phyloP scores from a whole-genome alignment of 2,113 vertebrate genomes.

The Corythornis cristatus region DNA sequence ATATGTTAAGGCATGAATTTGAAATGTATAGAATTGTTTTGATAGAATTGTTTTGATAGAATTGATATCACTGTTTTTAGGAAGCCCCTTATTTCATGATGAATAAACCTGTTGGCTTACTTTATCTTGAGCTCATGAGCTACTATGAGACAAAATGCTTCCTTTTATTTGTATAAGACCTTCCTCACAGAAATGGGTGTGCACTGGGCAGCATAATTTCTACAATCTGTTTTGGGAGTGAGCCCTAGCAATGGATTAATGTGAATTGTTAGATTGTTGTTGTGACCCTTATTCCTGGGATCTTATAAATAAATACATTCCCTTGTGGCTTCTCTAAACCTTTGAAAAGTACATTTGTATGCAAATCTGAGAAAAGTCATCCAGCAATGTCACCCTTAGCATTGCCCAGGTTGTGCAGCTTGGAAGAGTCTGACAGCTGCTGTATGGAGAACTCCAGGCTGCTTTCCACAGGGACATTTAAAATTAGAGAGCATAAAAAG shows the following conservation, averaged over 20 bases:
- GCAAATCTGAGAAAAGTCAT: slow-evolving; percentile 13
- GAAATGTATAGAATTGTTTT: neutral
- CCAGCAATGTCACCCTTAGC: neutral
- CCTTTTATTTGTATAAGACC: neutral
- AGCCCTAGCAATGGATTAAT: neutral
- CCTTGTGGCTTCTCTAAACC: slow-evolving; percentile 1
- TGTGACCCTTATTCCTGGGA: neutral
- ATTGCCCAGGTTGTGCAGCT: neutral
- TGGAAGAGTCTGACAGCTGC: neutral
- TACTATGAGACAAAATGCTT: neutral
- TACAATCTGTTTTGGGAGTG: neutral
- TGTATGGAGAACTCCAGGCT: neutral
- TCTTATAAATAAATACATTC: slow-evolving; percentile 38
- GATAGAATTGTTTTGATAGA: neutral
- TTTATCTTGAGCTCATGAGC: neutral
- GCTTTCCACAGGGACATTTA: neutral
- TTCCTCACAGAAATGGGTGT: neutral
- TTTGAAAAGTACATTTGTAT: slow-evolving; percentile 39
- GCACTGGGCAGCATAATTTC: neutral
- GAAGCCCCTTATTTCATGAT: neutral
- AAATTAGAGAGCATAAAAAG: neutral
- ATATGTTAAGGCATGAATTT: neutral
- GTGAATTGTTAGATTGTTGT: neutral
- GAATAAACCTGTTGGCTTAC: neutral
- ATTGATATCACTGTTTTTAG: neutral